These are phyloP conservation scores for Eulemur macaco DNA, from an alignment of 2,113 vertebrate genomes.

Conservation along the genomic window DNA sequence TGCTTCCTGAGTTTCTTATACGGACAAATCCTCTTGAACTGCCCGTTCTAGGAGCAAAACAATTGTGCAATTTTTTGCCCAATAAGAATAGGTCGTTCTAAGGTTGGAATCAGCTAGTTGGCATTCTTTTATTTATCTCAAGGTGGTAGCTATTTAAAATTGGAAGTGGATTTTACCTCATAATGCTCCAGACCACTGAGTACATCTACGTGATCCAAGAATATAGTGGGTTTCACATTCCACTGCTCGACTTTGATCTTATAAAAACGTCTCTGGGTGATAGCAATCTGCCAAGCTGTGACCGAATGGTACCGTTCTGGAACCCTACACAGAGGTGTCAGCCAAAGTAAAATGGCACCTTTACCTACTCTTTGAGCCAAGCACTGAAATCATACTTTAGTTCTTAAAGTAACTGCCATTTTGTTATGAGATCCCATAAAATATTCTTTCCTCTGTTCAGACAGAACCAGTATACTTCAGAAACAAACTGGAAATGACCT, in stretches of 20 bases:
- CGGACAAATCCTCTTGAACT: neutral
- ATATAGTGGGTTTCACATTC: neutral
- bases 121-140: conserved; percentile 41
- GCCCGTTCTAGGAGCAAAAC: neutral
- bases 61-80: neutral
- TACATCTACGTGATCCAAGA: conserved; percentile 29
- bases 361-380: conserved; percentile 58
- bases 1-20: neutral
- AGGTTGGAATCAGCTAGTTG: neutral
- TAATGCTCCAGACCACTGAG: conserved; percentile 57
- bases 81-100: neutral
- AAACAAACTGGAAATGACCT: conserved; percentile 37
- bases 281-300: conserved; percentile 57
- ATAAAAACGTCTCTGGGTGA: conserved; percentile 62
- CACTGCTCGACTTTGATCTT: conserved; percentile 1
- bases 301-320: conserved; percentile 46
- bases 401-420: conserved; percentile 53
- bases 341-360: conserved; percentile 51
- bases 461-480: conserved; percentile 30
- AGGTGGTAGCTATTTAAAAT: conserved; percentile 61
- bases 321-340: conserved; percentile 44
- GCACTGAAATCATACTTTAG: conserved; percentile 59
- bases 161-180: conserved; percentile 61
- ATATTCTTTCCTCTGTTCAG: conserved; percentile 13
- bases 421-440: conserved; percentile 54